These are phyloP conservation scores for Ectobius pallidus DNA, from an alignment of 2,888 invertebrate genomes.

Conservation along the genomic window DNA sequence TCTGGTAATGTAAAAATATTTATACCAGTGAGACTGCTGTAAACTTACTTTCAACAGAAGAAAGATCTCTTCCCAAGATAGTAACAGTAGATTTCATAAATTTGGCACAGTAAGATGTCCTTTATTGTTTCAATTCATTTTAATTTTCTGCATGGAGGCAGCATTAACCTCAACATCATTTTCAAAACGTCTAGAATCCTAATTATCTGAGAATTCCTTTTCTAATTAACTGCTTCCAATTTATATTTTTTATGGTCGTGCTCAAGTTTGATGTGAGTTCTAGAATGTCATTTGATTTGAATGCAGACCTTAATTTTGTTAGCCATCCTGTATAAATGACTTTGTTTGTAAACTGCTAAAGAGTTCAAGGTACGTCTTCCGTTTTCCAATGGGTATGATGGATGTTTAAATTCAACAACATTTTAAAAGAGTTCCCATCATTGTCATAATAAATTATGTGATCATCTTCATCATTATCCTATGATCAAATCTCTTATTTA, in stretches of 20 bases:
- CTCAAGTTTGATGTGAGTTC: neutral
- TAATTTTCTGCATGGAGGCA: too few relatives aligned
- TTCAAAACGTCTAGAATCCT: too few relatives aligned
- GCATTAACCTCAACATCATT: too few relatives aligned
- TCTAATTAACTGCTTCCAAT: too few relatives aligned
- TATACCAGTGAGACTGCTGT: slow-evolving; percentile 1
- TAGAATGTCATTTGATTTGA: neutral
- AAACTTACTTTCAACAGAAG: neutral
- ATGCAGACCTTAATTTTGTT: neutral
- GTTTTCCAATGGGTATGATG: neutral
- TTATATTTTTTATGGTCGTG: neutral
- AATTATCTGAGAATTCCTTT: too few relatives aligned
- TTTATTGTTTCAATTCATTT: too few relatives aligned
- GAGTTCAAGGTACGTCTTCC: neutral
- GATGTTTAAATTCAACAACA: neutral
- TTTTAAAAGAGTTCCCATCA: neutral
- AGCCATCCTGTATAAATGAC: neutral
- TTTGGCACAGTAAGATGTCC: neutral
- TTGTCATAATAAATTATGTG: neutral
- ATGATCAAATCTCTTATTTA: too few relatives aligned
- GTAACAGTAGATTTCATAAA: slow-evolving; percentile 2
- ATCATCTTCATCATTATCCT: slow-evolving; percentile 4
- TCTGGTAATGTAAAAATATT: neutral
- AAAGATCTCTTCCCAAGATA: neutral
- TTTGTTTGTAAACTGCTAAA: neutral